phyloP scores from a whole-genome alignment of 37 sponge, comb jelly and placozoan species.

The Tethya wilhelma region DNA sequence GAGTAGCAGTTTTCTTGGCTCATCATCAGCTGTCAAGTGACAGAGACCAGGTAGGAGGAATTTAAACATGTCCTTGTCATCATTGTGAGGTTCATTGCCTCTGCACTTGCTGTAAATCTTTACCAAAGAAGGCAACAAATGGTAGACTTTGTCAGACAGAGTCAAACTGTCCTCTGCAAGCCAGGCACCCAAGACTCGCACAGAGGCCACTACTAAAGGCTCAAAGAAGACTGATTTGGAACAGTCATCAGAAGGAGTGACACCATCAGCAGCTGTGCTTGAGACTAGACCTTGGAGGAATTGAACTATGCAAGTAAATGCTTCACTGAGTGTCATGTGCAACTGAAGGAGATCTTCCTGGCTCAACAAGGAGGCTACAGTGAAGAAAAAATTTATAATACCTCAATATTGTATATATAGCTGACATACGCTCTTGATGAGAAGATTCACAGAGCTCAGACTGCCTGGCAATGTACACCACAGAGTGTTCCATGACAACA shows the following conservation, averaged over 20 bases:
- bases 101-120: conserved; percentile 4
- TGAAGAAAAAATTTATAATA: neutral
- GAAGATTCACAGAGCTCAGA: neutral
- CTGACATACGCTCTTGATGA: neutral
- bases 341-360: conserved; percentile 59
- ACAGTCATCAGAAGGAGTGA: neutral
- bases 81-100: neutral
- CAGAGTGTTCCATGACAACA: conserved; percentile 42
- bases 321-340: conserved; percentile 65
- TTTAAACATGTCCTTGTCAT: conserved; percentile 22
- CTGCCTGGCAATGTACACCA: conserved; percentile 24
- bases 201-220: conserved; percentile 8
- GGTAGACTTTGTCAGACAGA: conserved; percentile 42
- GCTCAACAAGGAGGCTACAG: neutral
- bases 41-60: conserved; percentile 71
- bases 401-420: neutral
- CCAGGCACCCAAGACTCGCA: conserved; percentile 83
- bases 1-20: conserved; percentile 35
- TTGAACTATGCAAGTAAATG: conserved; percentile 29
- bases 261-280: too few relatives aligned
- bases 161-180: conserved; percentile 78
- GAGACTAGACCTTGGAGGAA: too few relatives aligned
- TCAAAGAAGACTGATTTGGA: neutral
- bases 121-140: conserved; percentile 62
- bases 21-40: conserved; percentile 66